Conservation (phyloP, 2,113 vertebrate genomes). For the Garra rufa region DNA sequence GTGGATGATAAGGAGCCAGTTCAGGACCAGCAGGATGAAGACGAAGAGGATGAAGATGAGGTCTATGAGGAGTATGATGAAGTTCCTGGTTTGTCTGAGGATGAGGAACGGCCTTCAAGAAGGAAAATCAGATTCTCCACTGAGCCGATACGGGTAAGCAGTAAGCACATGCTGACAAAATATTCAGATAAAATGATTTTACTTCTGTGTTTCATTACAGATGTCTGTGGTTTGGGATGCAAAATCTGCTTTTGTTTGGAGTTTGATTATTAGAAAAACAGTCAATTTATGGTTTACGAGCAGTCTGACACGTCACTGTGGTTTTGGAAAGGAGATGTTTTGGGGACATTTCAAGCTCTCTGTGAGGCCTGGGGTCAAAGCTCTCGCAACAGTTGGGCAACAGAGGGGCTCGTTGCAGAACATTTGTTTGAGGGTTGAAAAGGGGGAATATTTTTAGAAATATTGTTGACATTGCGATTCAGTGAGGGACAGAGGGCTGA, state of each 20-base stretch:
- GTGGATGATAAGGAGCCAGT: conserved; percentile 82
- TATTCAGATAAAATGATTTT: background rate
- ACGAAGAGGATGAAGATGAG: conserved; percentile 72
- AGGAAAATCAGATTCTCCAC: conserved; percentile 88
- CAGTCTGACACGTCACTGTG: background rate
- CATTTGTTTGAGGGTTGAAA: conserved; percentile 32
- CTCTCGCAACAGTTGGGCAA: conserved; percentile 31
- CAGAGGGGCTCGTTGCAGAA: background rate
- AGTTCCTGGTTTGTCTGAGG: conserved; percentile 85
- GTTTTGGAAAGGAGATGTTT: background rate
- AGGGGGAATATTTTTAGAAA: conserved; percentile 61
- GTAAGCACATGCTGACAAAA: background rate
- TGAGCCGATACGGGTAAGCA: conserved; percentile 85
- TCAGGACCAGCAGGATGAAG: conserved; percentile 67
- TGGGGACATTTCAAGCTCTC: background rate
- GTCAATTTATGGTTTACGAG: conserved; percentile 50
- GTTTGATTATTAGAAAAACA: background rate
- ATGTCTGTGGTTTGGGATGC: background rate
- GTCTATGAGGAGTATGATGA: conserved; percentile 81
- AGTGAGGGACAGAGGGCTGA: background rate
- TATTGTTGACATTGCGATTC: conserved; percentile 57
- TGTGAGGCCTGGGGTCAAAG: conserved; percentile 6
- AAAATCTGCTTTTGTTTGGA: background rate
- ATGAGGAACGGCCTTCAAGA: conserved; percentile 79
- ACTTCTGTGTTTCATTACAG: background rate